Percentiles rank a stretch among this genome's conserved stretches.
Evolutionary conservation across 2,888 invertebrate species (phyloP).

Genomic region (Exocentrus adspersus): DNA sequence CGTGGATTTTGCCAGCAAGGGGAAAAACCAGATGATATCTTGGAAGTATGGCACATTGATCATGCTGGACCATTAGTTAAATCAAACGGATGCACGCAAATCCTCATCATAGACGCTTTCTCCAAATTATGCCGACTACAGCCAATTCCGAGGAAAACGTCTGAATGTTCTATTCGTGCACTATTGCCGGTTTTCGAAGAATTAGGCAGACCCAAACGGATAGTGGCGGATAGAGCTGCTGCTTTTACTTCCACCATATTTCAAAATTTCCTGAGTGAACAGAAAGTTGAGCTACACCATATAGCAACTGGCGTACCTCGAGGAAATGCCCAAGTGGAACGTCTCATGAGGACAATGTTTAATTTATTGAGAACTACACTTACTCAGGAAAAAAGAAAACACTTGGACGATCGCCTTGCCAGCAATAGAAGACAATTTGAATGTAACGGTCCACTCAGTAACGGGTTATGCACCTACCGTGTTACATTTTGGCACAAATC

Average conservation of each 20-base stretch:
- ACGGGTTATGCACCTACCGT: constrained; percentile 28
- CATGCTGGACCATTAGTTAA: constrained; percentile 43
- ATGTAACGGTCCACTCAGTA: constrained; percentile 30
- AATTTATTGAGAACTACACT: constrained; percentile 32
- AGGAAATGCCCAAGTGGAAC: constrained; percentile 35
- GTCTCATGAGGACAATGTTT: constrained; percentile 35
- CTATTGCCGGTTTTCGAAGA: constrained; percentile 33
- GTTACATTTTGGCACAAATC: constrained; percentile 37
- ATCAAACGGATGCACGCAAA: constrained; percentile 37
- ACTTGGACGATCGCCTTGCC: constrained; percentile 7
- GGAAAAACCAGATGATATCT: constrained; percentile 34
- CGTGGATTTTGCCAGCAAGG: constrained; percentile 37
- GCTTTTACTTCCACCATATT: constrained; percentile 31
- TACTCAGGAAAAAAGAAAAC: constrained; percentile 25
- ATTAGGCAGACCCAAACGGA: constrained; percentile 27
- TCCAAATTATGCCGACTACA: constrained; percentile 37
- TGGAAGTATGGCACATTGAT: constrained; percentile 44
- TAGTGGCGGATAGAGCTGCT: constrained; percentile 32
- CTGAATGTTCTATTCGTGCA: constrained; percentile 34
- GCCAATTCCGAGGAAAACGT: constrained; percentile 36
- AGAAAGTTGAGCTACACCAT: constrained; percentile 28
- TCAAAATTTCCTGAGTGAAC: constrained; percentile 31
- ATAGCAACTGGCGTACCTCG: constrained; percentile 36
- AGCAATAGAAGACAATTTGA: constrained; percentile 22
- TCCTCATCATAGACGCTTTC: constrained; percentile 41